Evolutionary conservation across 2,797 vertebrate genomes (phyloP).

Genomic region (Spizella passerina): DNA sequence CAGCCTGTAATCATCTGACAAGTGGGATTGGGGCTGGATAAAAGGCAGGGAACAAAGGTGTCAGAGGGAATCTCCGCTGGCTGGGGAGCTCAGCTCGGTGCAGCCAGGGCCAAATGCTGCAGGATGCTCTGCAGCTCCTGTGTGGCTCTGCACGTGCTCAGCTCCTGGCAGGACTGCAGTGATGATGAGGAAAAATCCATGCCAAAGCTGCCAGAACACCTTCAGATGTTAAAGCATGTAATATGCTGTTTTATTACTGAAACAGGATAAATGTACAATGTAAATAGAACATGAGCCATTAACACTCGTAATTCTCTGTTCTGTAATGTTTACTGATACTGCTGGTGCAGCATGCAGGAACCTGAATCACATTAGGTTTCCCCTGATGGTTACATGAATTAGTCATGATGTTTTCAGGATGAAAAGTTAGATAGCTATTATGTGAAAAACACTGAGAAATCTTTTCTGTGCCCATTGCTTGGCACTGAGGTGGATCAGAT

Average conservation of each 20-base stretch:
- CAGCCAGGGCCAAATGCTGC: not conserved
- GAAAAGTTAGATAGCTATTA: conserved; percentile 31
- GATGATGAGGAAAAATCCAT: not conserved
- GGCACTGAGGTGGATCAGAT: conserved; percentile 24
- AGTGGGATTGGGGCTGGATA: conserved; percentile 13
- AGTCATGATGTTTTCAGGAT: conserved; percentile 52
- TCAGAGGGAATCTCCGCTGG: conserved; percentile 9
- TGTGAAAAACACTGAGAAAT: conserved; percentile 35
- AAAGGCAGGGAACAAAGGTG: conserved; percentile 43
- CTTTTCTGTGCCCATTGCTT: conserved; percentile 22
- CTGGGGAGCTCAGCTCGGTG: not conserved
- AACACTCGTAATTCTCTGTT: not conserved
- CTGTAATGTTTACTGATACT: not conserved
- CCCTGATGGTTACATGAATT: conserved; percentile 58
- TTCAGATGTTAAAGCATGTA: conserved; percentile 28
- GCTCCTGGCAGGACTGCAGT: not conserved
- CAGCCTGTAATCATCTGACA: conserved; percentile 5
- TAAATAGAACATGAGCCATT: conserved; percentile 54
- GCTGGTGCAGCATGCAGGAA: conserved; percentile 1
- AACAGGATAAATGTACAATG: conserved; percentile 26
- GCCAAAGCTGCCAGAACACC: not conserved
- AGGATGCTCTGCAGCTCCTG: not conserved
- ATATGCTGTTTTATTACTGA: conserved; percentile 24
- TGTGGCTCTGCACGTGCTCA: not conserved
- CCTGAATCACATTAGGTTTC: conserved; percentile 43